Conservation (phyloP, 2,113 vertebrate genomes). For the Tetrax tetrax region DNA sequence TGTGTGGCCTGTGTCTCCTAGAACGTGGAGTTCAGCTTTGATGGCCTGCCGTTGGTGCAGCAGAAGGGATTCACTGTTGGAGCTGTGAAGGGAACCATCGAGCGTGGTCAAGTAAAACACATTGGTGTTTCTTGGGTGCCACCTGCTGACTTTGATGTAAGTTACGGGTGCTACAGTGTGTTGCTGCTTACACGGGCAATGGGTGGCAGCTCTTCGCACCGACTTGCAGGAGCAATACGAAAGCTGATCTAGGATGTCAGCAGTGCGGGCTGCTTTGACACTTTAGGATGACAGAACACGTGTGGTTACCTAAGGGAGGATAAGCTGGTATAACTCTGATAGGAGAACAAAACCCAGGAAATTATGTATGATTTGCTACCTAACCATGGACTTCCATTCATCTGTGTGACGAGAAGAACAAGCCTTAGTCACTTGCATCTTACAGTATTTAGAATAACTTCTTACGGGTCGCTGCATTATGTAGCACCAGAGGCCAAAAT, state of each 20-base stretch:
- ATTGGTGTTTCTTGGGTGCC: conserved; percentile 87
- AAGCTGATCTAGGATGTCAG: not conserved
- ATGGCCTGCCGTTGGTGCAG: conserved; percentile 67
- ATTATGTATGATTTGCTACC: not conserved
- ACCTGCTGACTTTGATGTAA: conserved; percentile 77
- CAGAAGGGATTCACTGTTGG: conserved; percentile 83
- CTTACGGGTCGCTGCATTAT: not conserved
- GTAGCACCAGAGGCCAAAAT: not conserved
- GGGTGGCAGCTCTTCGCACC: not conserved
- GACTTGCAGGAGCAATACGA: not conserved
- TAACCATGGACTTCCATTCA: not conserved
- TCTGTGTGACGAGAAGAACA: not conserved
- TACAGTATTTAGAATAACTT: not conserved
- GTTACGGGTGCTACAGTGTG: not conserved
- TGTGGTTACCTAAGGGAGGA: not conserved
- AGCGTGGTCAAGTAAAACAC: conserved; percentile 73
- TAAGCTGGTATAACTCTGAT: not conserved
- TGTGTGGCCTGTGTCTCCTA: not conserved
- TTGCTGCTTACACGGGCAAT: too few species aligned
- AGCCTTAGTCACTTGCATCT: not conserved
- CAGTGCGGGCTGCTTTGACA: not conserved
- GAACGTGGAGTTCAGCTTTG: conserved; percentile 81
- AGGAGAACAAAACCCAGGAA: not conserved
- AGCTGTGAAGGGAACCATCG: conserved; percentile 71
- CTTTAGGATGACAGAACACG: not conserved